These are phyloP conservation scores for Julus scandinavius DNA, from an alignment of 2,888 invertebrate species.

Conservation along the genomic window DNA sequence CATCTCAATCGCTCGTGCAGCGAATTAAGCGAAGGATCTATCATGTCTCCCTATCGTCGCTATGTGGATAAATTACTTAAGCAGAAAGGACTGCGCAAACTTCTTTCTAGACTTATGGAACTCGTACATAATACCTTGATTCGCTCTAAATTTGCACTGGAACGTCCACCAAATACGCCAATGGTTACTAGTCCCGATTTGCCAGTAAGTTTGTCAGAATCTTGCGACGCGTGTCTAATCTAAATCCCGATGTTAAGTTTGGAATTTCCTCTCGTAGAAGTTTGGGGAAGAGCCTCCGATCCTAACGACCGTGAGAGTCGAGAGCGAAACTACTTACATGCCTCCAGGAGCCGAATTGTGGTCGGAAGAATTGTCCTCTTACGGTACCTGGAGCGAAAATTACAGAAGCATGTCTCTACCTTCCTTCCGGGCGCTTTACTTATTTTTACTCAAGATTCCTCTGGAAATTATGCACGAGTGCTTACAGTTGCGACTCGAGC, in stretches of 20 bases:
- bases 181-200: conserved; percentile 51
- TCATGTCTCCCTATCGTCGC: conserved; percentile 69
- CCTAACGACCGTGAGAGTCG: not conserved
- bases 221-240: not conserved
- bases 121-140: conserved; percentile 64
- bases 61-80: conserved; percentile 90
- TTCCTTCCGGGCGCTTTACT: conserved; percentile 83
- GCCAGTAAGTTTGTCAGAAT: conserved; percentile 26
- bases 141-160: conserved; percentile 63
- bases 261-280: not conserved
- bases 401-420: conserved; percentile 82
- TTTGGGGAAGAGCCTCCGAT: not conserved
- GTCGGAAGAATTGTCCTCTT: conserved; percentile 72
- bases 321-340: not conserved
- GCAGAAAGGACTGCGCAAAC: conserved; percentile 84
- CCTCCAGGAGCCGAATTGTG: conserved; percentile 62
- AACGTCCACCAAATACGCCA: conserved; percentile 58
- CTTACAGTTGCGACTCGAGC: conserved; percentile 83
- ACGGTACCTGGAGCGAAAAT: conserved; percentile 82
- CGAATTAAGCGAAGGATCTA: conserved; percentile 52
- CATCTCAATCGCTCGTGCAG: conserved; percentile 46
- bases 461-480: conserved; percentile 94
- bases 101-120: conserved; percentile 79
- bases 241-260: not conserved
- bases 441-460: conserved; percentile 86